Percentiles rank a stretch among this genome's conserved stretches.
These are phyloP conservation scores for Crenichthys baileyi DNA, from an alignment of 2,797 vertebrate genomes.

Conservation along the genomic window DNA sequence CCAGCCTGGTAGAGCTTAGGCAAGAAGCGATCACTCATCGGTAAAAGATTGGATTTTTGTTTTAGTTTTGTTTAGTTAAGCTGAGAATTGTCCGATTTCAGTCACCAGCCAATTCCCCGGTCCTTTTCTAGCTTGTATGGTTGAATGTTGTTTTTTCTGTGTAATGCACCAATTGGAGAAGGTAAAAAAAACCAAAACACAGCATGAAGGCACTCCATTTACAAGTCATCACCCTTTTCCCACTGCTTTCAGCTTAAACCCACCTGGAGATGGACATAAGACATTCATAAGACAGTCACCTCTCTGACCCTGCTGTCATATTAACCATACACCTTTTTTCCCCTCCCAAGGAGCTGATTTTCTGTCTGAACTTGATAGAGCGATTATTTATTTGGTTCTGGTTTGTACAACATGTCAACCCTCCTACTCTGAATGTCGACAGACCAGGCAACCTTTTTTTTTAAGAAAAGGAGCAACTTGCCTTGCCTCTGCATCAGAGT, in stretches of 20 bases:
- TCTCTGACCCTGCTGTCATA: no score
- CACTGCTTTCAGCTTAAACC: no score
- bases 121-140: not conserved
- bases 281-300: not conserved
- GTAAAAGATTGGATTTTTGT: not conserved
- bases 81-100: not conserved
- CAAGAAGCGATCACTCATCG: not conserved
- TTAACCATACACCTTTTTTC: no score
- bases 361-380: not conserved
- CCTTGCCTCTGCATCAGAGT: slow-evolving; percentile 46
- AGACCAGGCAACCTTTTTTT: not conserved
- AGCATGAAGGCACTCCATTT: not conserved
- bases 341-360: not conserved
- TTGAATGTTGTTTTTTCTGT: not conserved
- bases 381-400: not conserved
- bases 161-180: not conserved
- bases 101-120: not conserved
- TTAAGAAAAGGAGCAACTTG: slow-evolving; percentile 7
- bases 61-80: not conserved
- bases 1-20: not conserved
- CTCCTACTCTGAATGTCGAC: slow-evolving; percentile 16
- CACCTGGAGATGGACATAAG: not conserved
- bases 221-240: not conserved
- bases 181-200: no score
- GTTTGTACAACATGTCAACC: no score